Conservation (phyloP, 2,888 invertebrate species). For the Pyrrhopygopsis socrates region DNA sequence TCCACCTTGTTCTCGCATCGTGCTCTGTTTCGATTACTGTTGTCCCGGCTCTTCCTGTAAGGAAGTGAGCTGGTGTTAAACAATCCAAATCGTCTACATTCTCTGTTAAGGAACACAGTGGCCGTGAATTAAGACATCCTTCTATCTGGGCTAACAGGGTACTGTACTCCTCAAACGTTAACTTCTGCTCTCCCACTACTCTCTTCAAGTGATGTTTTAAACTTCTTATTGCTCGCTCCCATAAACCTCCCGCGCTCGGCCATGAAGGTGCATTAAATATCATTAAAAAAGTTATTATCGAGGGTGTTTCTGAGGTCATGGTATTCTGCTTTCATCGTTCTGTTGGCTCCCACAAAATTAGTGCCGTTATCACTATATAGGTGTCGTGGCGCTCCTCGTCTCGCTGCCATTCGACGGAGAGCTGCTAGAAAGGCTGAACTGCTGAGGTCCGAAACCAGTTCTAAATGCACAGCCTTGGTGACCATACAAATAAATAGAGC, state of each 20-base stretch:
- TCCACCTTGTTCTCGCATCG: neutral
- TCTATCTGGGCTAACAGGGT: neutral
- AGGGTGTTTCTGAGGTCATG: conserved; percentile 23
- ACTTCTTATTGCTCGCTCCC: conserved; percentile 80
- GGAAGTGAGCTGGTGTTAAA: neutral
- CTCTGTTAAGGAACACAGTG: no score
- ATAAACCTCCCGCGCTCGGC: conserved; percentile 76
- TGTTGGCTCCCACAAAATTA: conserved; percentile 82
- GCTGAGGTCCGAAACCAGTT: conserved; percentile 83
- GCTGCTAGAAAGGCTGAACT: conserved; percentile 77
- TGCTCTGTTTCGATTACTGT: neutral
- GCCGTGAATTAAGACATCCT: neutral
- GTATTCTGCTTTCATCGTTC: conserved; percentile 61
- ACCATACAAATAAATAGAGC: conserved; percentile 63
- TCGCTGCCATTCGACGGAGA: conserved; percentile 79
- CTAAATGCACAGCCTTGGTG: conserved; percentile 84
- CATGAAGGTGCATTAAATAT: conserved; percentile 72
- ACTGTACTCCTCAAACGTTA: neutral
- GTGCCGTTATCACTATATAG: conserved; percentile 84
- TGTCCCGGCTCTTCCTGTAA: neutral
- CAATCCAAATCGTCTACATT: no score
- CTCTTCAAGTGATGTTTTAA: neutral
- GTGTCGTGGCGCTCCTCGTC: conserved; percentile 79
- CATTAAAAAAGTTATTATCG: conserved; percentile 51
- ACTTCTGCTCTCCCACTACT: neutral